Percentiles rank a stretch among this genome's conserved stretches.
Evolutionary conservation across 2,797 vertebrate genomes (phyloP).

Genomic region (Cheirogaleus major): DNA sequence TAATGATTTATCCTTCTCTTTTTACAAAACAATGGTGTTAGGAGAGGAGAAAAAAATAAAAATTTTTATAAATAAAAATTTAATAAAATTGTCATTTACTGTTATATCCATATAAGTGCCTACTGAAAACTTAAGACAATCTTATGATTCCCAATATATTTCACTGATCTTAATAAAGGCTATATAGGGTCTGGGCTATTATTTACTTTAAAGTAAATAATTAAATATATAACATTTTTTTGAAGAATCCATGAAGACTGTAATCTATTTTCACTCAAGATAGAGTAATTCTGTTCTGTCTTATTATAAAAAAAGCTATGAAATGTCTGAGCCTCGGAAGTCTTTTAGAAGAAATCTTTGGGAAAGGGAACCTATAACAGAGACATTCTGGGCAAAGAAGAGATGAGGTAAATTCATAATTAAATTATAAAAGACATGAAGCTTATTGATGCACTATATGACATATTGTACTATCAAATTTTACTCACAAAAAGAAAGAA

Average conservation of each 20-base stretch:
- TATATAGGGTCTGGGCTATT: not conserved
- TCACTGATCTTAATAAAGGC: not conserved
- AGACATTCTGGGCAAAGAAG: not conserved
- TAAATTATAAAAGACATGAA: not conserved
- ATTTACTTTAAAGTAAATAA: conserved; percentile 11
- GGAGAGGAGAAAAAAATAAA: rapidly evolving
- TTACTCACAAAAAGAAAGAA: not conserved
- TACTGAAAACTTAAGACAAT: not conserved
- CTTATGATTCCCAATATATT: not conserved
- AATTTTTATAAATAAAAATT: too few relatives aligned
- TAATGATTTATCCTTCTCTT: not conserved
- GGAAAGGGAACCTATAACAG: not conserved
- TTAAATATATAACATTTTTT: not conserved
- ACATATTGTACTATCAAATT: not conserved
- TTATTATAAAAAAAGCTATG: not conserved
- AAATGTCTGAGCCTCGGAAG: not conserved
- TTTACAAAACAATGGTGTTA: not conserved
- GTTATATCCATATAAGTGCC: not conserved
- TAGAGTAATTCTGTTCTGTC: not conserved
- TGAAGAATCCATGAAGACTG: not conserved
- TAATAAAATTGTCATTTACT: not conserved
- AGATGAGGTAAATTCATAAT: not conserved
- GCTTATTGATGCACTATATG: not conserved
- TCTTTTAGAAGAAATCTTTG: not conserved
- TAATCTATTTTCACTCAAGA: not conserved